Percentiles rank a stretch among this genome's conserved stretches.
phyloP scores from a whole-genome alignment of 2,888 invertebrate species.

The Malthinus seriepunctatus region DNA sequence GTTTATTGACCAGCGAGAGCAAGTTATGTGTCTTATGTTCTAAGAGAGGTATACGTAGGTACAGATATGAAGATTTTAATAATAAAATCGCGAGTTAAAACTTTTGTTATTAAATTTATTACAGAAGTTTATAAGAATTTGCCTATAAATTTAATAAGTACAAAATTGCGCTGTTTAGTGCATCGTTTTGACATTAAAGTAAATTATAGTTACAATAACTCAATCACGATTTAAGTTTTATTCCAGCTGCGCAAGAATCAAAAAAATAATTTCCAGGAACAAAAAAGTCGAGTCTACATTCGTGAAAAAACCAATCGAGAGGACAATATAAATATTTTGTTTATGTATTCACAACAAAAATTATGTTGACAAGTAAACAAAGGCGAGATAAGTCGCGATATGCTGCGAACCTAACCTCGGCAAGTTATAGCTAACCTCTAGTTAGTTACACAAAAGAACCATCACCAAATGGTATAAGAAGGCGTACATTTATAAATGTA shows the following conservation, averaged over 20 bases:
- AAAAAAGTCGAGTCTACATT: slow-evolving; percentile 45
- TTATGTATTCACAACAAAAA: slow-evolving; percentile 58
- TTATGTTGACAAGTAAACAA: slow-evolving; percentile 59
- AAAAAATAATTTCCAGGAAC: slow-evolving; percentile 54
- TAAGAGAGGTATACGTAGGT: too few species aligned
- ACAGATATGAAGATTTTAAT: too few species aligned
- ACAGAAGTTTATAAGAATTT: too few species aligned
- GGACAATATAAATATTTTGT: slow-evolving; percentile 59
- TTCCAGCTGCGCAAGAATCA: slow-evolving; percentile 44
- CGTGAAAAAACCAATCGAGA: slow-evolving; percentile 52
- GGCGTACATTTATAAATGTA: slow-evolving; percentile 18
- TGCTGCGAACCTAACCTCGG: slow-evolving; percentile 53
- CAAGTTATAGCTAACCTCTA: slow-evolving; percentile 56
- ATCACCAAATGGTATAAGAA: slow-evolving; percentile 15
- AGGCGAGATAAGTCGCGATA: slow-evolving; percentile 57
- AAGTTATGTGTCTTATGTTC: too few species aligned
- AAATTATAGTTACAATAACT: slow-evolving; percentile 51
- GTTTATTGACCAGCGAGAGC: too few species aligned
- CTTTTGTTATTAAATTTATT: too few species aligned
- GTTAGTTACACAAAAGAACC: slow-evolving; percentile 43
- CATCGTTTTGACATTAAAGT: slow-evolving; percentile 22
- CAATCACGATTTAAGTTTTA: slow-evolving; percentile 55
- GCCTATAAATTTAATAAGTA: too few species aligned
- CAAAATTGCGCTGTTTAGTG: background rate
- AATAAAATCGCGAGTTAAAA: too few species aligned